These are phyloP conservation scores for Schizothorax lantsangensis DNA, from an alignment of 2,797 vertebrate genomes.

Conservation along the genomic window DNA sequence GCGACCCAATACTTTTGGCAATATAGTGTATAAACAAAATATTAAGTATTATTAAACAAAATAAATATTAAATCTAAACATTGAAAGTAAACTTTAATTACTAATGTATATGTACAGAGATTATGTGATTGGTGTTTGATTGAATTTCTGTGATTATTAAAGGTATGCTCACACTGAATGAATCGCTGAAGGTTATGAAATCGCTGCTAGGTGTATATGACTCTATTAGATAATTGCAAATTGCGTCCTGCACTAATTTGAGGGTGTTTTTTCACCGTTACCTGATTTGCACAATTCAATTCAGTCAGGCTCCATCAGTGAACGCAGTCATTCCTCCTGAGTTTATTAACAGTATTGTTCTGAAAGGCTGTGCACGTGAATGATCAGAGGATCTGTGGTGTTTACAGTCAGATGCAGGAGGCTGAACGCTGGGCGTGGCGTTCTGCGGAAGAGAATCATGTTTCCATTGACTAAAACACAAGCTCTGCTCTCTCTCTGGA, in stretches of 20 bases:
- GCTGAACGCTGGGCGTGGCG: conserved; percentile 21
- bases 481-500: conserved; percentile 38
- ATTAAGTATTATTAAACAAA: not conserved
- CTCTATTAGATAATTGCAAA: not conserved
- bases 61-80: not conserved
- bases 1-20: too few species aligned
- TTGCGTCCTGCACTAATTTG: not conserved
- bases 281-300: not conserved
- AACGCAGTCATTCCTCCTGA: not conserved
- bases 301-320: not conserved
- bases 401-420: not conserved
- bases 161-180: not conserved
- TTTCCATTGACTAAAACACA: conserved; percentile 46
- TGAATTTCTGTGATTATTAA: not conserved
- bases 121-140: not conserved
- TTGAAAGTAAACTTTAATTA: not conserved
- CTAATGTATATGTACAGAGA: not conserved
- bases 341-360: not conserved
- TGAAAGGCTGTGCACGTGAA: not conserved
- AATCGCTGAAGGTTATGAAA: not conserved
- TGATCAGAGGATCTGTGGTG: not conserved
- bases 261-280: not conserved
- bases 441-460: conserved; percentile 38
- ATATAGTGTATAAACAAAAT: not conserved
- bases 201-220: not conserved